Conservation (phyloP, 2,113 vertebrate species). For the Papio anubis region DNA sequence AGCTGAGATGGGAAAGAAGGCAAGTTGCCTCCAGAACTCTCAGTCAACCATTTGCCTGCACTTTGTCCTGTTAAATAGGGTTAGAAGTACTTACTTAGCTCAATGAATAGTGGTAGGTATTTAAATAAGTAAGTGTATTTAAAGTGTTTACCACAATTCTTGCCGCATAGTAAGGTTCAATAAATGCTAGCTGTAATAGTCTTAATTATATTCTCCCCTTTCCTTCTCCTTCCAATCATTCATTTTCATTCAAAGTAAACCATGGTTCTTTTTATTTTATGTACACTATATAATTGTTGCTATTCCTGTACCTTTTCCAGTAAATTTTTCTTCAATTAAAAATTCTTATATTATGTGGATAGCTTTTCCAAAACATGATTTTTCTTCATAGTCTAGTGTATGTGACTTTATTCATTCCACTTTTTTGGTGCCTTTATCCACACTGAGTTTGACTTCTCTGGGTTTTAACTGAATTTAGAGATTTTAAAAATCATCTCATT, state of each 20-base stretch:
- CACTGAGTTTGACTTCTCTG: not conserved
- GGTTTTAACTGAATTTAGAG: not conserved
- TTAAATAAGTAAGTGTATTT: not conserved
- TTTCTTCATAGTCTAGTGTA: not conserved
- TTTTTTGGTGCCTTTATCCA: not conserved
- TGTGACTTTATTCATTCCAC: not conserved
- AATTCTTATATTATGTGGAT: not conserved
- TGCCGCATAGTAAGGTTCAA: not conserved
- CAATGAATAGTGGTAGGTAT: not conserved
- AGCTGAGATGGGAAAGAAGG: not conserved
- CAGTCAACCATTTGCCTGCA: accelerated
- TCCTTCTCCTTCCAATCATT: not conserved
- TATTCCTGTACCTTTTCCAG: not conserved
- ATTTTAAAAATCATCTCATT: not conserved
- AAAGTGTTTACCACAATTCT: not conserved
- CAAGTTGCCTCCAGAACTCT: not conserved
- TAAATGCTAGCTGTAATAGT: not conserved
- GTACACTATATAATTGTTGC: not conserved
- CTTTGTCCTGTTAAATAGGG: not conserved
- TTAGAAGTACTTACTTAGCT: not conserved
- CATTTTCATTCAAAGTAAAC: not conserved
- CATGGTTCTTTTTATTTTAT: not conserved
- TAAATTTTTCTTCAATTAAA: not conserved
- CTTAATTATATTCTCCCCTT: not conserved
- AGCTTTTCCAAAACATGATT: not conserved